A percentile compares a stretch with the other conserved stretches of the same genome.
Evolutionary conservation across 2,888 invertebrate genomes (phyloP).

Genomic region (Yponomeuta sedellus): DNA sequence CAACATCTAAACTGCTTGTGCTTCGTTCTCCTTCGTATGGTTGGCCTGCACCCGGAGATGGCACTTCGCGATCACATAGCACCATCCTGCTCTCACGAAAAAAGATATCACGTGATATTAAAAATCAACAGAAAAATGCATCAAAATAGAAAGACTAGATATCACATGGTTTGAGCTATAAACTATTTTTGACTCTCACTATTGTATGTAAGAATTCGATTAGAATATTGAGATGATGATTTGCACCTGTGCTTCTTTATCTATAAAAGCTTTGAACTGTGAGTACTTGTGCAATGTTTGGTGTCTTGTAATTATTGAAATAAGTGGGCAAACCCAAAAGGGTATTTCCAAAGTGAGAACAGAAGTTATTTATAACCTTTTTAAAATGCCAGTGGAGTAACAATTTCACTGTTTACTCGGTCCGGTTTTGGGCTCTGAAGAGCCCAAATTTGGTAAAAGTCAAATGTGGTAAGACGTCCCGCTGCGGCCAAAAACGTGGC

Average conservation of each 20-base stretch:
- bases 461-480: too few species aligned
- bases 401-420: too few species aligned
- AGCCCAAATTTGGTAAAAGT: too few species aligned
- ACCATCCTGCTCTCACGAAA: neutral
- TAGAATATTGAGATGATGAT: slow-evolving; percentile 16
- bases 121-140: slow-evolving; percentile 13
- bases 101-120: slow-evolving; percentile 4
- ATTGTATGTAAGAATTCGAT: slow-evolving; percentile 8
- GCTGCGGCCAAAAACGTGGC: too few species aligned
- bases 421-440: too few species aligned
- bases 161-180: slow-evolving; percentile 74
- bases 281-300: neutral
- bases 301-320: neutral
- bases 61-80: neutral
- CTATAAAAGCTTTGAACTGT: slow-evolving; percentile 13
- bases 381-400: too few species aligned
- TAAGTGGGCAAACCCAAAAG: neutral
- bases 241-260: slow-evolving; percentile 9
- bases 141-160: slow-evolving; percentile 59
- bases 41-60: neutral
- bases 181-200: slow-evolving; percentile 42
- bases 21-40: too few species aligned
- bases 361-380: too few species aligned
- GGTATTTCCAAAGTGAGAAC: too few species aligned
- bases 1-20: too few species aligned